phyloP scores from a whole-genome alignment of 2,113 vertebrate species.

The Austrofundulus limnaeus region DNA sequence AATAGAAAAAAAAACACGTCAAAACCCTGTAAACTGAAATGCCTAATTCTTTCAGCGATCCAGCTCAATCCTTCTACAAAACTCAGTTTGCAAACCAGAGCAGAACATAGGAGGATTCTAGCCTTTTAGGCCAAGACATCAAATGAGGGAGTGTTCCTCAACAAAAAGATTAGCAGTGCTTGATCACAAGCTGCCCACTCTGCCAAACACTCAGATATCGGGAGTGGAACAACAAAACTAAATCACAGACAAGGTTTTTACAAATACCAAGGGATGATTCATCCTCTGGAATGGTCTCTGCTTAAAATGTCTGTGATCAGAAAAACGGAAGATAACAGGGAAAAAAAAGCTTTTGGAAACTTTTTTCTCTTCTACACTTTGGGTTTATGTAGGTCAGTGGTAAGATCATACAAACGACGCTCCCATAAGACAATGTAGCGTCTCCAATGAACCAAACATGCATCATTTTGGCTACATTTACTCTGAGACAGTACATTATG shows the following conservation, averaged over 20 bases:
- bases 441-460: too few relatives aligned
- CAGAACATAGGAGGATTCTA: conserved; percentile 54
- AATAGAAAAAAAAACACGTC: not conserved
- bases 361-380: not conserved
- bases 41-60: conserved; percentile 7
- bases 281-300: conserved; percentile 10
- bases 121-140: conserved; percentile 56
- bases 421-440: too few relatives aligned
- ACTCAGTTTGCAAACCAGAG: conserved; percentile 52
- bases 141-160: conserved; percentile 32
- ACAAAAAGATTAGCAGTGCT: conserved; percentile 62
- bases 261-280: conserved; percentile 45
- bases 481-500: too few relatives aligned
- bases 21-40: conserved; percentile 1
- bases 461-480: too few relatives aligned
- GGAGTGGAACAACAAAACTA: conserved; percentile 39
- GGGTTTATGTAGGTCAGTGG: not conserved
- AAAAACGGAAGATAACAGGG: conserved; percentile 21
- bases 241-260: conserved; percentile 37
- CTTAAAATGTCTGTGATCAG: conserved; percentile 32
- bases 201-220: conserved; percentile 52
- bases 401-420: not conserved
- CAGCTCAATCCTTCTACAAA: conserved; percentile 28
- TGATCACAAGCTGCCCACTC: conserved; percentile 45
- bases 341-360: not conserved